These are phyloP conservation scores for Amorpha juglandis DNA, from an alignment of 2,888 invertebrate genomes.

Conservation along the genomic window DNA sequence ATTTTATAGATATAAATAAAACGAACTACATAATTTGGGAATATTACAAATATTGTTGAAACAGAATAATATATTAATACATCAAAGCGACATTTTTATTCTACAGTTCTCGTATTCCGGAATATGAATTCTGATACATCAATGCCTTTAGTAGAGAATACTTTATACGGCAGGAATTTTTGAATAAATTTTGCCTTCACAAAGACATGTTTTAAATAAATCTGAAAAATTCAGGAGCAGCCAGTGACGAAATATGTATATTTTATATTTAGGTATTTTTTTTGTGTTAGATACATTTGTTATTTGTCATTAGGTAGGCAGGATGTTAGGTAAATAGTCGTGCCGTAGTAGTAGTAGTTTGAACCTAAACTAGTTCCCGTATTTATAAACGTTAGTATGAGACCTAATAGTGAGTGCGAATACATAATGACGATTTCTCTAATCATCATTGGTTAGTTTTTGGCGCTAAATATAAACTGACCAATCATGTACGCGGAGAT, in stretches of 20 bases:
- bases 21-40: background rate
- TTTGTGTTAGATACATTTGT: too few relatives aligned
- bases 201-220: slow-evolving; percentile 1
- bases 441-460: too few relatives aligned
- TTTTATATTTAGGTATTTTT: background rate
- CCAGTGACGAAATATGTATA: background rate
- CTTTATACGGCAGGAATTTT: background rate
- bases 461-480: too few relatives aligned
- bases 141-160: background rate
- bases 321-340: too few relatives aligned
- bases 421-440: too few relatives aligned
- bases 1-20: background rate
- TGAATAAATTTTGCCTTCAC: slow-evolving; percentile 12
- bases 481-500: too few relatives aligned
- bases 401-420: too few relatives aligned
- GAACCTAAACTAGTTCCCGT: too few relatives aligned
- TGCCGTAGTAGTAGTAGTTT: too few relatives aligned
- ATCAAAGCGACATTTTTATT: slow-evolving; percentile 50
- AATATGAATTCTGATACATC: slow-evolving; percentile 43
- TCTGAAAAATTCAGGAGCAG: background rate
- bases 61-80: slow-evolving; percentile 51
- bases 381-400: too few relatives aligned
- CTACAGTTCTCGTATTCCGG: slow-evolving; percentile 38
- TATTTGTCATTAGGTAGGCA: too few relatives aligned
- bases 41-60: slow-evolving; percentile 38